These are phyloP conservation scores for Carcharodon carcharias DNA, from an alignment of 2,797 vertebrate species.

Conservation along the genomic window DNA sequence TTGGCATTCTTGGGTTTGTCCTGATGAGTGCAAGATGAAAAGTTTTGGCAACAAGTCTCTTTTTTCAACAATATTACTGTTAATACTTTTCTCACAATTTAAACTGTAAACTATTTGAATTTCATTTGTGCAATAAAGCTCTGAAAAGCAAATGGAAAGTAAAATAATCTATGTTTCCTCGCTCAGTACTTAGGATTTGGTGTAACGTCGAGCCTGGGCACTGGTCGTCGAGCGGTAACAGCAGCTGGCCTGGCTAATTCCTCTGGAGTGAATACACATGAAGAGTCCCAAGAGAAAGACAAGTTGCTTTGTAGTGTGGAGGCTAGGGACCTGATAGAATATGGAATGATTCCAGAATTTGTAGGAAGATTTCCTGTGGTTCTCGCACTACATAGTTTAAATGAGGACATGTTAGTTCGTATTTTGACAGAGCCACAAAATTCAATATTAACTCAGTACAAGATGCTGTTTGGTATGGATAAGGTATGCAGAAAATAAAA, in stretches of 20 bases:
- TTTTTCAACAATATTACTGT: neutral
- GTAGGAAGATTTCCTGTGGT: conserved; percentile 90
- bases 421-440: conserved; percentile 93
- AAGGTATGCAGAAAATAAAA: conserved; percentile 64
- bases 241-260: conserved; percentile 82
- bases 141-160: neutral
- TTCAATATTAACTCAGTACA: conserved; percentile 92
- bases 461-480: conserved; percentile 95
- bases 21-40: neutral
- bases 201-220: conserved; percentile 78
- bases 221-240: conserved; percentile 82
- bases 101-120: neutral
- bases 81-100: neutral
- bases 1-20: neutral
- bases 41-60: neutral
- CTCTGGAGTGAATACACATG: conserved; percentile 72
- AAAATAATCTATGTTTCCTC: neutral
- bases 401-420: conserved; percentile 83
- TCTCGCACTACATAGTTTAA: conserved; percentile 88
- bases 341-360: conserved; percentile 97
- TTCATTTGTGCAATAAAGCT: neutral
- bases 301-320: conserved; percentile 78
- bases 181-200: conserved; percentile 90
- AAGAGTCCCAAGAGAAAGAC: conserved; percentile 91
- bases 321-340: conserved; percentile 90